Base-by-base conservation (phyloP, 2,113 vertebrate genomes). In the Heliornis fulica region DNA sequence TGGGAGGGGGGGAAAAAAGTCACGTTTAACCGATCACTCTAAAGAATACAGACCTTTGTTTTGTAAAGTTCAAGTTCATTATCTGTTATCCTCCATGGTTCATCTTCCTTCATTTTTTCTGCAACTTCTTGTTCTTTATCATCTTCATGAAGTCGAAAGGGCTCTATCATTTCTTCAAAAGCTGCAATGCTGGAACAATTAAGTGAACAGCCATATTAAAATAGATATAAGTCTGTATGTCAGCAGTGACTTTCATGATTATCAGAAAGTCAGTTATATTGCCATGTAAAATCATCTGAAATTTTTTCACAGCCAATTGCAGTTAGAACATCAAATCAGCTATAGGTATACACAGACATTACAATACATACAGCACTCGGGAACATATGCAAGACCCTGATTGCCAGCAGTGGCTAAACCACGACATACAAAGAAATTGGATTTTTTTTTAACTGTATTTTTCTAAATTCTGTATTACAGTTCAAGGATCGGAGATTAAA, bases 21-120 rank as follows among this genome's bases (percentile, higher is more conserved):
- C 20, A 23, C 4, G 29, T 40, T 40, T 48, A 90, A 74, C 0
- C 1, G 5, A 60, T 56, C 26, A 54, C 11, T 19, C 10, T 65
- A 15, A 77, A 86, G 13, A 79, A 91, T 36, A 46, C 20, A 45
- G 48, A 99, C 99, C 99, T 99, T 99, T 93, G 99, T 98, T 89
- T 99, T 99, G 96, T 99, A 99, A 83, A 99, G 98, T 96, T 99
- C 99, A 94, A 99, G 97, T 97, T 99, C 99, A 43, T 99, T 99
- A 97, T 99, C 99, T 25, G 99, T 99, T 97, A 99, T 99, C 94
- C 98, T 98, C 99, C 99, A 99, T 3, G 99, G 99, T 51, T 99
- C 99, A n/a, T 99, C 99, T 65, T 99, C 98, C 97, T 99, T 99
- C 98, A 99, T 98, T 97, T 98, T 98, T 94, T 99, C 99, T 16